These are phyloP conservation scores for Poecile atricapillus DNA, from an alignment of 2,113 vertebrate genomes.

Conservation along the genomic window DNA sequence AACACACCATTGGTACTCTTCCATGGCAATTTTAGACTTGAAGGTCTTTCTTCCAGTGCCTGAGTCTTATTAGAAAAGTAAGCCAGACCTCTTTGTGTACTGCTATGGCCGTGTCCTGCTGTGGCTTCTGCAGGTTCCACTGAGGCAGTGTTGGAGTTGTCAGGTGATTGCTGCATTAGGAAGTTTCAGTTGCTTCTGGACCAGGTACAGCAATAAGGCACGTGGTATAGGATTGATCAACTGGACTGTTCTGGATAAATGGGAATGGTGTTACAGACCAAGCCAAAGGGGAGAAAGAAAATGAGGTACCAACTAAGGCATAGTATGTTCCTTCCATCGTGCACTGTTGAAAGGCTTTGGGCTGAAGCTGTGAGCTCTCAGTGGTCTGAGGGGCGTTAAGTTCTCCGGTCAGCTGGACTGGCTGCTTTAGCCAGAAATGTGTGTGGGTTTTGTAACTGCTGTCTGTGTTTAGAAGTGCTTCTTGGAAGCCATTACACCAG, in stretches of 20 bases:
- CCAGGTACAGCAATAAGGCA: background rate
- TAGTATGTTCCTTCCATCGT: background rate
- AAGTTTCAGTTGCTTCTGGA: background rate
- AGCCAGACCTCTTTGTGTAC: background rate
- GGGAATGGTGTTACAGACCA: background rate
- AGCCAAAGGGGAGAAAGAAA: background rate
- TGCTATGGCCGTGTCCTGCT: rapidly evolving
- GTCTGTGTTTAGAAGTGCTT: background rate
- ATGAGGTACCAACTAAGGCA: background rate
- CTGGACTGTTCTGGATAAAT: background rate
- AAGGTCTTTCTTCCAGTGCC: background rate
- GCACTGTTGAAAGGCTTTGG: background rate
- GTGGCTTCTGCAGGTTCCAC: background rate
- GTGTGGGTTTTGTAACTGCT: background rate
- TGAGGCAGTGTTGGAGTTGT: background rate
- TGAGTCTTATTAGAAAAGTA: background rate
- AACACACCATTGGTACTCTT: background rate
- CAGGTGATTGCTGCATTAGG: background rate
- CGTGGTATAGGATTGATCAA: background rate
- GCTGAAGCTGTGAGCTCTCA: background rate
- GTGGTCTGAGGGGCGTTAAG: background rate
- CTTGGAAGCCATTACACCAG: background rate
- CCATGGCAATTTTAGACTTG: background rate
- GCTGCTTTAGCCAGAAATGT: background rate
- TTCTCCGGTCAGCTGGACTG: background rate